Evolutionary conservation across 2,888 invertebrate species (phyloP), one percentile per base, ranked within the genome.

Genomic region (Lasioglossum figueresi): DNA sequence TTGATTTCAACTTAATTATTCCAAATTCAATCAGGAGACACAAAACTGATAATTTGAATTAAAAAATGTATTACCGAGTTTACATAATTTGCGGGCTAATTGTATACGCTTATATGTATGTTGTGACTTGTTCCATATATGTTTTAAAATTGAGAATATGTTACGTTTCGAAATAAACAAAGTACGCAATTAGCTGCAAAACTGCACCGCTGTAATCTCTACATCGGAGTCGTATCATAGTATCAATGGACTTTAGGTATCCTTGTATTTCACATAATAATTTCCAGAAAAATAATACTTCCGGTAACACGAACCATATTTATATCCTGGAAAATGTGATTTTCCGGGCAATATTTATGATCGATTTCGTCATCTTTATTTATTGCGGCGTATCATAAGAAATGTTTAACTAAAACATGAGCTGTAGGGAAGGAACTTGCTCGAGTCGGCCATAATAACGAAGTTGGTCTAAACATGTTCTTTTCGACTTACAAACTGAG

Each of bases 401-500:
- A 59, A 59, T 59, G 12, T 14, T 59, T 31, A 5, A 63, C 16
- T 31, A 63, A 59, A 59, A 63, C 31, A 31, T 31, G 63, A 63
- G 34, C 31, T 31, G 34, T 8, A 31, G 5, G 4, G 19, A 34
- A 14, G 19, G 19, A 68, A 68, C 68, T 34, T 23, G 37, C 37
- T 23, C 23, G 6, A 37, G 37, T 74, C 37, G 2, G 45, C 6
- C 31, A 34, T 74, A 82, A 75, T 48, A 63, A 56, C 48, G 72
- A 71, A 40, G 71, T 80, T 71, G 34, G 52, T 45, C 37, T n/a
- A 73, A 73, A 66, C 16, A 73, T 23, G 34, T 40, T 19, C 59
- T 31, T 40, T 56, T 48, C 43, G 79, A 71, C 6, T 31, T 27
- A 27, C 43, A 27, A 71, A 27, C 27, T 23, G 31, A 31, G 66